Evolutionary conservation across 2,797 vertebrate genomes (phyloP), one percentile per base, ranked within the genome.

Genomic region (Fratercula arctica): DNA sequence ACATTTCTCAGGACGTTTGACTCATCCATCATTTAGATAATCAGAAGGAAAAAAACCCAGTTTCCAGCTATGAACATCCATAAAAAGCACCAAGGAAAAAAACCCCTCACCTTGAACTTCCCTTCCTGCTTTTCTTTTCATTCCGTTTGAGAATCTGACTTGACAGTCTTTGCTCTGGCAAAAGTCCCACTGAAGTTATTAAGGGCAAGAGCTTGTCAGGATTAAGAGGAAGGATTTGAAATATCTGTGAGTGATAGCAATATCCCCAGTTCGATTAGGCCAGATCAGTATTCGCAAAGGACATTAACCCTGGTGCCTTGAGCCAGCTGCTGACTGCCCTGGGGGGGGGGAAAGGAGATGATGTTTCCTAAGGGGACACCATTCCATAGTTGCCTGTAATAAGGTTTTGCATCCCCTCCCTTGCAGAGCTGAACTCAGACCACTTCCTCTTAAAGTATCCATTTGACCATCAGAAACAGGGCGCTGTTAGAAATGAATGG

Each of bases 151-250:
- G 90, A 93, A 90, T 90, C 88, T 95, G 94, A 94, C 94, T 93
- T 96, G 94, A 95, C 94, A 96, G 93, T 74, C 95, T 96, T 90
- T 92, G 86, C 93, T 92, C 93, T 97, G 96, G 96, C 95, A 95
- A 92, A 95, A 95, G 91, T 95, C 96, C 96, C 94, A 89, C 60
- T 94, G 90, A 96, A 96, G 96, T 96, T 97, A 96, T 96, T 95
- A 96, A 96, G 95, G 95, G 93, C 95, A 96, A 90, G 95, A 95
- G 94, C 88, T 94, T 95, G 96, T 95, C 96, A 92, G 93, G 96
- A 96, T 96, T 94, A 95, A 96, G 95, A 92, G 86, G 92, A 90
- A 93, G 95, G 96, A 95, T 96, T 87, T 79, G 95, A 96, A 97
- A 80, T 95, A 85, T 95, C 93, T 77, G 90, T 94, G 95, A 95